These are phyloP conservation scores for Porphyrio hochstetteri DNA, from an alignment of 2,113 vertebrate species.

Conservation along the genomic window DNA sequence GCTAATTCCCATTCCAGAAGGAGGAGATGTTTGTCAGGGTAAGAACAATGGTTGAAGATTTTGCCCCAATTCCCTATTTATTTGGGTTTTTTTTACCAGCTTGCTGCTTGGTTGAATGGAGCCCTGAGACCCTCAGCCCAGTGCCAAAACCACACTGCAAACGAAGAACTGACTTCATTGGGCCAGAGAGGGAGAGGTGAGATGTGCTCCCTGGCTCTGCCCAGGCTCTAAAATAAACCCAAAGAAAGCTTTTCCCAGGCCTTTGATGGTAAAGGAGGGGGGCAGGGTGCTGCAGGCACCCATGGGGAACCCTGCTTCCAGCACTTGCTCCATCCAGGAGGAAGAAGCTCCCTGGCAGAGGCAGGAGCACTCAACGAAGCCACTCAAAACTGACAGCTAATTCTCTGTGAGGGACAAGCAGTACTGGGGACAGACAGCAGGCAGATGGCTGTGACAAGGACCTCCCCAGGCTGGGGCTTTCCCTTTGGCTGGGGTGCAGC, in stretches of 20 bases:
- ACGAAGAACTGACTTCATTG: not conserved
- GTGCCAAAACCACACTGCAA: not conserved
- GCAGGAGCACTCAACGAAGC: not conserved
- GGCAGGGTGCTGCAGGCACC: not conserved
- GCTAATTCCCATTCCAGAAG: not conserved
- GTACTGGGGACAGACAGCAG: fast-evolving
- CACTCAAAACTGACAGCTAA: not conserved
- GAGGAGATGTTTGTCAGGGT: not conserved
- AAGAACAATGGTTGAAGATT: not conserved
- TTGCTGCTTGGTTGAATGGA: not conserved
- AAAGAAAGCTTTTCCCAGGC: not conserved
- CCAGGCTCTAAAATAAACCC: not conserved
- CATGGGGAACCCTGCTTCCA: not conserved
- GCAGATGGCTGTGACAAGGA: not conserved
- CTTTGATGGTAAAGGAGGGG: not conserved
- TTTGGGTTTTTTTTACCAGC: not conserved
- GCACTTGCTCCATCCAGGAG: not conserved
- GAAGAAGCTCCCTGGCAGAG: not conserved
- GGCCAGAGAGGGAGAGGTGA: not conserved
- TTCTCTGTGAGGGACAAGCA: not conserved
- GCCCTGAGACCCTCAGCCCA: not conserved
- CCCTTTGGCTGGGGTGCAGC: not conserved
- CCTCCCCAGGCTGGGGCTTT: not conserved
- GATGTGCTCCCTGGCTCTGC: not conserved
- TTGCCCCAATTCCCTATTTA: not conserved